Evolutionary conservation across 2,797 vertebrate species (phyloP).

Genomic region (Gymnothorax javanicus): DNA sequence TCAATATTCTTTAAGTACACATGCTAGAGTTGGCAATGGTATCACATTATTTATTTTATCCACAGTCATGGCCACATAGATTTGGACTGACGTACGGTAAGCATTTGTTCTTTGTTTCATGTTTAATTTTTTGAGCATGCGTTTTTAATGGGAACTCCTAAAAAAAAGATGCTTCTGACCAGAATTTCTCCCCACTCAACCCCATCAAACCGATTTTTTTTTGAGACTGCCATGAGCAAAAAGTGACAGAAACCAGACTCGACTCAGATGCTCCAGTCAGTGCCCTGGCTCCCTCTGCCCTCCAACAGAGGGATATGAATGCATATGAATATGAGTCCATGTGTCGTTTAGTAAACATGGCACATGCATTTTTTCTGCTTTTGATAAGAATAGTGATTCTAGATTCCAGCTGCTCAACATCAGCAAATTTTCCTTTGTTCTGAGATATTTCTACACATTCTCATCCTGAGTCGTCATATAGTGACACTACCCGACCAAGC

Average conservation of each 20-base stretch:
- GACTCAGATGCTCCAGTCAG: constrained; percentile 35
- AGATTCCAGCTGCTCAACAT: not conserved
- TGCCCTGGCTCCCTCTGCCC: constrained; percentile 32
- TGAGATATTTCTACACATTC: no score
- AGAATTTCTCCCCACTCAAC: constrained; percentile 38
- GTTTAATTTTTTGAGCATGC: constrained; percentile 37
- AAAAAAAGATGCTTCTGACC: constrained; percentile 25
- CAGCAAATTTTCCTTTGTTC: not conserved
- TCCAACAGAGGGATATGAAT: not conserved
- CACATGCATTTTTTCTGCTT: not conserved
- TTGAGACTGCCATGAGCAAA: constrained; percentile 38
- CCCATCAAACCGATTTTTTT: constrained; percentile 44
- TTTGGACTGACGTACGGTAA: constrained; percentile 35
- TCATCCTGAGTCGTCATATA: no score
- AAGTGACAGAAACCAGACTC: constrained; percentile 45
- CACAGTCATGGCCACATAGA: constrained; percentile 39
- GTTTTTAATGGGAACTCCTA: constrained; percentile 30
- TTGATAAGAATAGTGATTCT: not conserved
- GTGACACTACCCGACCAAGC: no score
- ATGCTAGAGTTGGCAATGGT: constrained; percentile 57
- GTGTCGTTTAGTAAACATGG: not conserved
- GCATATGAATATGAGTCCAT: not conserved
- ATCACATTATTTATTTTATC: constrained; percentile 36
- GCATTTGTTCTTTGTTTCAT: constrained; percentile 21
- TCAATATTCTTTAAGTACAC: constrained; percentile 56